Conservation (phyloP, 2,888 invertebrate species). For the Drosophila leonis region DNA sequence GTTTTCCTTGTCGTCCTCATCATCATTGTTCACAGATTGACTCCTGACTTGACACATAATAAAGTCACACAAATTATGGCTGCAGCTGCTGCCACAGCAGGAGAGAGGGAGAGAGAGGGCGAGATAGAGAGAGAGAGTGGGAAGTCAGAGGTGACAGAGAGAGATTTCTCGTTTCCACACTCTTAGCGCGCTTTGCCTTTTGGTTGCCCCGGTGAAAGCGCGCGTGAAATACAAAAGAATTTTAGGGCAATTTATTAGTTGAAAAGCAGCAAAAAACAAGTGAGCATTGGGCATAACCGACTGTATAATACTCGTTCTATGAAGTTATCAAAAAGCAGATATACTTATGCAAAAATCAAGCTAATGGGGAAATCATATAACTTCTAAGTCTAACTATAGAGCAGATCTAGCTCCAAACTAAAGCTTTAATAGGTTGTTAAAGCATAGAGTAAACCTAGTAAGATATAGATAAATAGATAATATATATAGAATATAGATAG, state of each 20-base stretch:
- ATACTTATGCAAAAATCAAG: background rate
- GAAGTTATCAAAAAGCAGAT: background rate
- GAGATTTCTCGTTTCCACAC: background rate
- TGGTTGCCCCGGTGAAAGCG: conserved; percentile 70
- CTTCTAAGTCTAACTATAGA: no score
- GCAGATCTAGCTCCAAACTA: no score
- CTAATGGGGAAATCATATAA: background rate
- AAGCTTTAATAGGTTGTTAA: background rate
- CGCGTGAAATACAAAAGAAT: conserved; percentile 78
- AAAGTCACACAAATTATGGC: conserved; percentile 78
- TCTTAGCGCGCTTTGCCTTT: background rate
- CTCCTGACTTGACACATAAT: conserved; percentile 78
- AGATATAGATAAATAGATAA: no score
- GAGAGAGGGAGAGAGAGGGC: background rate
- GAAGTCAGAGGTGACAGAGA: background rate
- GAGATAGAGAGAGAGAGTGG: background rate
- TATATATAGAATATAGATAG: no score
- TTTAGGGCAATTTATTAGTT: conserved; percentile 77
- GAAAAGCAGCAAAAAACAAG: conserved; percentile 37
- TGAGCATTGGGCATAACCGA: background rate
- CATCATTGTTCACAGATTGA: conserved; percentile 74
- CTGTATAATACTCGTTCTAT: background rate
- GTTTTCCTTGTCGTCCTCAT: conserved; percentile 13
- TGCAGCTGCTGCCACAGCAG: conserved; percentile 54
- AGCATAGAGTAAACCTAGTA: background rate